A percentile compares a stretch with the other conserved stretches of the same genome.
Conservation (phyloP, 2,797 vertebrate genomes). For the Liasis olivaceus region DNA sequence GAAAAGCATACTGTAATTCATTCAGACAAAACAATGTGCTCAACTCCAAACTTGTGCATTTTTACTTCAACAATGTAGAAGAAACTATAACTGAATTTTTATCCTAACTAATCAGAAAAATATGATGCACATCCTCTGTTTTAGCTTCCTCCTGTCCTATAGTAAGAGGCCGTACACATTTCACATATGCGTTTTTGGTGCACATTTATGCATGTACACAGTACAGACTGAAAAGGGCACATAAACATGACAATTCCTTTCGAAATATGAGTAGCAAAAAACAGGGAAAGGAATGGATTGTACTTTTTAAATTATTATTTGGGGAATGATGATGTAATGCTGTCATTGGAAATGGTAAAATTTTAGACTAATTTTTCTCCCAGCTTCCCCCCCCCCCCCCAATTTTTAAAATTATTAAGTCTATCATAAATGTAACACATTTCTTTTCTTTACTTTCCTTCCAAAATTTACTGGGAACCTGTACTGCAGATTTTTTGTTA, state of each 20-base stretch:
- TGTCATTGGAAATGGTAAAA: neutral
- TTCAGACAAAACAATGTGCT: slow-evolving; percentile 64
- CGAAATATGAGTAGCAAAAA: neutral
- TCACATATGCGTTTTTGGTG: neutral
- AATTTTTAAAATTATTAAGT: neutral
- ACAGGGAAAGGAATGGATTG: neutral
- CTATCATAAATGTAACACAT: neutral
- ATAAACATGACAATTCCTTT: neutral
- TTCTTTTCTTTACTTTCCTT: neutral
- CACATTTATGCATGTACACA: neutral
- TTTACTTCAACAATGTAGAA: slow-evolving; percentile 19
- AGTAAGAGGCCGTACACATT: neutral
- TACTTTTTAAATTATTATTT: neutral
- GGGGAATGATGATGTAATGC: neutral
- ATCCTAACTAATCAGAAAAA: neutral
- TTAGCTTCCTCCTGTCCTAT: neutral
- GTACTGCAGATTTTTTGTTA: neutral
- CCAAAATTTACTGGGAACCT: neutral
- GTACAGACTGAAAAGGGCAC: neutral
- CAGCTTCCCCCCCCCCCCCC: neutral
- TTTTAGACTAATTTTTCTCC: neutral
- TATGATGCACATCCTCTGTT: neutral
- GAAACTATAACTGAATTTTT: neutral
- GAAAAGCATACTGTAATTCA: slow-evolving; percentile 65
- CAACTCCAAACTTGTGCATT: neutral